These are phyloP conservation scores for Oscheius sp. DNA, from an alignment of 2,888 invertebrate genomes.

Conservation along the genomic window DNA sequence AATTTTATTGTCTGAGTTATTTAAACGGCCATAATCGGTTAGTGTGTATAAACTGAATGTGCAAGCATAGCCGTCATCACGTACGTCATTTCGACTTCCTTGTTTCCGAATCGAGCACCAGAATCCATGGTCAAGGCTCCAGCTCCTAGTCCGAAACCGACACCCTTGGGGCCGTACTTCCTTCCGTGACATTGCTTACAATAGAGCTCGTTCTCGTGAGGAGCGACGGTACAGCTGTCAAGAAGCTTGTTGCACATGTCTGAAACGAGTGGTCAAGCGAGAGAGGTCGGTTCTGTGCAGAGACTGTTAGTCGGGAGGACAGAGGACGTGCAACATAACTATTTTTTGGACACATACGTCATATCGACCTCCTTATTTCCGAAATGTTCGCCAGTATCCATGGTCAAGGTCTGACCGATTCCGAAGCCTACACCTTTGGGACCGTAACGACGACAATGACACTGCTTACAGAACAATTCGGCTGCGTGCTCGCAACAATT, in stretches of 20 bases:
- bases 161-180: conserved; percentile 95
- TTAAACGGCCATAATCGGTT: not conserved
- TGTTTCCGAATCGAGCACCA: conserved; percentile 85
- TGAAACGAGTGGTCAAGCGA: conserved; percentile 44
- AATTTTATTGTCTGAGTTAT: conserved; percentile 20
- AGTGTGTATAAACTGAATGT: not conserved
- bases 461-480: conserved; percentile 92
- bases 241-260: conserved; percentile 91
- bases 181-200: conserved; percentile 96
- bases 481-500: conserved; percentile 93
- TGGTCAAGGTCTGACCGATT: conserved; percentile 94
- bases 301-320: conserved; percentile 2
- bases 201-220: conserved; percentile 91
- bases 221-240: conserved; percentile 94
- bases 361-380: conserved; percentile 76
- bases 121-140: conserved; percentile 95
- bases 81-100: too few relatives aligned
- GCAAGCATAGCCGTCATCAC: too few relatives aligned
- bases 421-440: conserved; percentile 90
- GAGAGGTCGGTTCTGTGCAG: not conserved
- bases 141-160: conserved; percentile 97
- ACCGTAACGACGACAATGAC: conserved; percentile 96
- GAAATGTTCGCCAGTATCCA: conserved; percentile 92
- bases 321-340: not conserved
- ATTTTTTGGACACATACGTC: conserved; percentile 64